Conservation (phyloP, 2,113 vertebrate species). For the Cavia porcellus region DNA sequence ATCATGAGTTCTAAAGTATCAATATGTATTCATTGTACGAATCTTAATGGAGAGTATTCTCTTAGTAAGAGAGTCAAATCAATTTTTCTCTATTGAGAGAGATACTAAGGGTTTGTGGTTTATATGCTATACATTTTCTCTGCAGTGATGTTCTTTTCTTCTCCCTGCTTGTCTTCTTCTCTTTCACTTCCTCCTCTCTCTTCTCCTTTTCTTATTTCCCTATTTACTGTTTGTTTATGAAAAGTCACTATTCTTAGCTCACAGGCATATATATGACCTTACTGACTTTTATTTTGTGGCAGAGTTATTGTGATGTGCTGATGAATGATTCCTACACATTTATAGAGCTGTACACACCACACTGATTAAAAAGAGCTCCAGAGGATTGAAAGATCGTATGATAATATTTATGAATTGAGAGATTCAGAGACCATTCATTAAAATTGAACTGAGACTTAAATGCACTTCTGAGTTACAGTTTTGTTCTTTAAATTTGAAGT, state of each 20-base stretch:
- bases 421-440: neutral
- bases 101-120: neutral
- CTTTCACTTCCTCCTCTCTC: neutral
- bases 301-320: neutral
- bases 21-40: neutral
- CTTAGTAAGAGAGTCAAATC: neutral
- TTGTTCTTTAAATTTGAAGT: conserved; percentile 3
- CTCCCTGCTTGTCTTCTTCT: neutral
- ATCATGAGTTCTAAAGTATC: neutral
- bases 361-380: neutral
- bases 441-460: neutral
- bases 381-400: neutral
- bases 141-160: neutral
- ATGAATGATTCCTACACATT: neutral
- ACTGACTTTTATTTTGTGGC: neutral
- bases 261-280: neutral
- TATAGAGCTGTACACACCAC: neutral
- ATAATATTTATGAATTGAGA: neutral
- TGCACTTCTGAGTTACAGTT: neutral
- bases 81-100: neutral
- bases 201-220: neutral
- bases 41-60: neutral
- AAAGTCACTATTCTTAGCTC: neutral
- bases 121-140: neutral
- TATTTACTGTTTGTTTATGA: neutral